These are phyloP conservation scores for Erebia ligea DNA, from an alignment of 2,888 invertebrate genomes.

Conservation along the genomic window DNA sequence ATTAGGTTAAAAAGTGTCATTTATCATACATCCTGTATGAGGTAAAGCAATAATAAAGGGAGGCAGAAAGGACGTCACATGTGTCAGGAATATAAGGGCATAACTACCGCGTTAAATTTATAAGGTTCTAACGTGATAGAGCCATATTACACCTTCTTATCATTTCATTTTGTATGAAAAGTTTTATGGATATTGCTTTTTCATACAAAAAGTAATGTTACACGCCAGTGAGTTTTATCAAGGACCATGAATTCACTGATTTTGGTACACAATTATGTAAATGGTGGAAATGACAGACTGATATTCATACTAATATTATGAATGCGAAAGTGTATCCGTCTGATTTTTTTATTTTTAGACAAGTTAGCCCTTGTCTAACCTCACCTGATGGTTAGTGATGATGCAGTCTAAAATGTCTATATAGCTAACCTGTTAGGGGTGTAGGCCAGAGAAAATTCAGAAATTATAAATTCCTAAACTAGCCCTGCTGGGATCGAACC, in stretches of 20 bases:
- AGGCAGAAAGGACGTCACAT: conserved; percentile 11
- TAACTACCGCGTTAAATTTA: conserved; percentile 13
- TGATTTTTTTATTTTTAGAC: no score
- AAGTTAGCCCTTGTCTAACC: no score
- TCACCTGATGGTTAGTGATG: no score
- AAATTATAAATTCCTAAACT: no score
- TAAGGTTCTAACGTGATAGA: conserved; percentile 11
- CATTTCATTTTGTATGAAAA: conserved; percentile 1
- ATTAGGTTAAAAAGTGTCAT: not conserved
- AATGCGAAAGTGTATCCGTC: no score
- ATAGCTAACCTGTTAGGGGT: no score
- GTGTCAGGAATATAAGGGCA: conserved; percentile 13
- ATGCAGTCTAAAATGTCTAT: no score
- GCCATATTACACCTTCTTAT: conserved; percentile 3
- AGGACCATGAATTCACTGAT: not conserved
- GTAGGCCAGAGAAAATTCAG: no score
- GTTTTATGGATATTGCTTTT: conserved; percentile 8
- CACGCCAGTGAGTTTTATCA: not conserved
- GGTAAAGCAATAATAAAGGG: conserved; percentile 23
- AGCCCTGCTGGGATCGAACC: no score
- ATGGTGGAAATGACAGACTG: no score
- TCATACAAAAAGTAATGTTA: not conserved
- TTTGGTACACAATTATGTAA: no score
- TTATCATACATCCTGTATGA: conserved; percentile 5
- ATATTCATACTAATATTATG: no score